Evolutionary conservation across 1,140 invertebrate genomes (phyloP), one percentile per base, ranked within the genome.

Genomic region (Leucophenga varia): DNA sequence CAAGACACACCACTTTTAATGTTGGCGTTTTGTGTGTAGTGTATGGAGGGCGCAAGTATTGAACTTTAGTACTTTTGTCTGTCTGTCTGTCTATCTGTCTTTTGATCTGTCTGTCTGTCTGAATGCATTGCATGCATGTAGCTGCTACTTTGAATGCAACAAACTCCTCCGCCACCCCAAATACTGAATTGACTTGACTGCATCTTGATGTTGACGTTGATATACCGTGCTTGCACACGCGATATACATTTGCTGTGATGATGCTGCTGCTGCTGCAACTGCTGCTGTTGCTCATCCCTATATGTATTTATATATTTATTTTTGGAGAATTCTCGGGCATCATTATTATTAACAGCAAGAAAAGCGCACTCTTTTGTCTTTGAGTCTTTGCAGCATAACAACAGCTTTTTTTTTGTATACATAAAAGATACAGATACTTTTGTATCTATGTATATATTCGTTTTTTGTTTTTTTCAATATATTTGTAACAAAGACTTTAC

Each of bases 161-260:
- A n/a, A n/a, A n/a, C 10, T 25, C 22, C 22, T 25, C 22, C 22
- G 5, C 22, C 22, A 25, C 22, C 22, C 5, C 22, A 5, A 25
- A 25, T 16, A 6, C 16, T 6, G 12, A 58, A 64, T 58, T 14
- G 32, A 39, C 48, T 35, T 38, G 40, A 7, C 35, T 59, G 54
- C 63, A 50, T 59, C 47, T 30, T 57, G 64, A 68, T 68, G 64
- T 68, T 68, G 64, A 68, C 64, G 64, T 68, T 68, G 64, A 68
- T 68, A 68, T 68, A 68, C 64, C 60, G 59, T 59, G 51, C 47
- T 49, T 52, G 53, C 47, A 64, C 64, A 68, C 64, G 64, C 64
- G 64, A 68, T 68, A 53, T 54, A 54, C 55, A 46, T 41, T 54
- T 17, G 28, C 45, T 22, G 2, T 19, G 14, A 18, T 31, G 25